Evolutionary conservation across 1,140 invertebrate genomes (phyloP).

Genomic region (Meloidogyne exigua): DNA sequence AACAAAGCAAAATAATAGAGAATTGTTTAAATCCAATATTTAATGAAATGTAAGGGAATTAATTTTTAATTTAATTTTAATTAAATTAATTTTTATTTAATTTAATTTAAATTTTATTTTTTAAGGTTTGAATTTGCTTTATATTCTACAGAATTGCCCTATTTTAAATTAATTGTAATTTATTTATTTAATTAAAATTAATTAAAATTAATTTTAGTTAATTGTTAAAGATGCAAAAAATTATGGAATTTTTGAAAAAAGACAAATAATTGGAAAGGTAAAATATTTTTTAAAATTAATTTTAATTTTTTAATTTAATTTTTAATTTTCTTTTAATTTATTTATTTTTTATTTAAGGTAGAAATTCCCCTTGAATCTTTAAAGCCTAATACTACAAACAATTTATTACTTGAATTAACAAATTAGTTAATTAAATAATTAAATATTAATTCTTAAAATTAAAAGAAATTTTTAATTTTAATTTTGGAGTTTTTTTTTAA

Average conservation of each 20-base stretch:
- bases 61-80: constrained; percentile 3
- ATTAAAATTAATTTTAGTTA: constrained; percentile 15
- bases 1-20: constrained; percentile 46
- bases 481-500: not conserved
- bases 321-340: no score
- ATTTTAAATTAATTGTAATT: constrained; percentile 43
- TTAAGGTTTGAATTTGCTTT: constrained; percentile 60
- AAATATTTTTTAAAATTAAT: constrained; percentile 26
- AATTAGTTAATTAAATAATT: not conserved
- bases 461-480: no score
- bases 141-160: constrained; percentile 43
- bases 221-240: constrained; percentile 56
- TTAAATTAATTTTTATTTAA: not conserved
- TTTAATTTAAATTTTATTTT: no score
- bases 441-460: no score
- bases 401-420: constrained; percentile 36
- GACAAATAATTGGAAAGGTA: constrained; percentile 52
- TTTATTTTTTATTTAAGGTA: constrained; percentile 34
- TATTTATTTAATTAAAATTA: no score
- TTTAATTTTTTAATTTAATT: constrained; percentile 18
- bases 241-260: constrained; percentile 52
- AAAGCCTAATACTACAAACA: constrained; percentile 33
- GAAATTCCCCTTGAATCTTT: constrained; percentile 34
- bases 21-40: constrained; percentile 52
- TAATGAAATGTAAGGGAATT: constrained; percentile 46